phyloP scores from a whole-genome alignment of 2,888 invertebrate species.

The Malacosoma neustria region DNA sequence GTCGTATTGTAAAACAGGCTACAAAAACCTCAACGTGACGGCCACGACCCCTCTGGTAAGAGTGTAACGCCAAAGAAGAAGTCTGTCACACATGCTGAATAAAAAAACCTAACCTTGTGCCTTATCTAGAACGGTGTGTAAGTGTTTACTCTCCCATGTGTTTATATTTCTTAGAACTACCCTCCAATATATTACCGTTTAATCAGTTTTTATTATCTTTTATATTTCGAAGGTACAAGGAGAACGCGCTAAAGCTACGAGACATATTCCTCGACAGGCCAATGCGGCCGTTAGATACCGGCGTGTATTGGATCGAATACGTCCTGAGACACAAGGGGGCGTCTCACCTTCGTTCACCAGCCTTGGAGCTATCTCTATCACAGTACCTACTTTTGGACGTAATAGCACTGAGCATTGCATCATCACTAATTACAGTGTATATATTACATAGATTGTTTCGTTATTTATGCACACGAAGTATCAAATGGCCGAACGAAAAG shows the following conservation, averaged over 20 bases:
- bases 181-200: too few relatives aligned
- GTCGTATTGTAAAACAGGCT: too few relatives aligned
- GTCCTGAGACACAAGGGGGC: slow-evolving; percentile 75
- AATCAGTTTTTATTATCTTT: too few relatives aligned
- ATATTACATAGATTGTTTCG: slow-evolving; percentile 53
- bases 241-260: slow-evolving; percentile 59
- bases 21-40: too few relatives aligned
- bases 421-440: slow-evolving; percentile 36
- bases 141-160: too few relatives aligned
- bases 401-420: slow-evolving; percentile 38
- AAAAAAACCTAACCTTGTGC: too few relatives aligned
- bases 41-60: too few relatives aligned
- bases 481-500: slow-evolving; percentile 52
- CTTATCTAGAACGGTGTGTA: too few relatives aligned
- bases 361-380: slow-evolving; percentile 54
- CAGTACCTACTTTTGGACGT: slow-evolving; percentile 64
- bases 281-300: slow-evolving; percentile 72
- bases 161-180: too few relatives aligned
- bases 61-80: too few relatives aligned
- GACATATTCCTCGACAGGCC: slow-evolving; percentile 74
- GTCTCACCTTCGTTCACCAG: slow-evolving; percentile 61
- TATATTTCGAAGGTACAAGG: slow-evolving; percentile 59
- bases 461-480: slow-evolving; percentile 53
- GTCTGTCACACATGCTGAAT: too few relatives aligned
- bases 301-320: slow-evolving; percentile 79